Percentiles rank a stretch among this genome's conserved stretches.
These are phyloP conservation scores for Conger conger DNA, from an alignment of 2,113 vertebrate genomes.

Conservation along the genomic window DNA sequence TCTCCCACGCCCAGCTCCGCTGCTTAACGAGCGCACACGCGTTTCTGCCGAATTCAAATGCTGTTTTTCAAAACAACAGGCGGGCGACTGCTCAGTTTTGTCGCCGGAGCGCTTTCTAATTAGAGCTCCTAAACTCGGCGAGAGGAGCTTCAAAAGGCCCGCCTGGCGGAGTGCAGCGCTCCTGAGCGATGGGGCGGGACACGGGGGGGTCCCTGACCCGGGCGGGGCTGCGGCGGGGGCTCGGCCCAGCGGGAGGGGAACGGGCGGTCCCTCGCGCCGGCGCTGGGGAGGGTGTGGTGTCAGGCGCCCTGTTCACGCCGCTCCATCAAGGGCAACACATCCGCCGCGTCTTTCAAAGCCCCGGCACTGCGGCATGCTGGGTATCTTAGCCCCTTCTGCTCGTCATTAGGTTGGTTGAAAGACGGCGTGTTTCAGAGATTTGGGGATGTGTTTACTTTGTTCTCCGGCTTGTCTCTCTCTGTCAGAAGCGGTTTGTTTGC, in stretches of 20 bases:
- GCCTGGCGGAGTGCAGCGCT: no score
- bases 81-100: constrained; percentile 58
- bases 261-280: no score
- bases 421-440: background rate
- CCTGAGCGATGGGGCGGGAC: no score
- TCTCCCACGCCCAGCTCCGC: constrained; percentile 60
- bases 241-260: no score
- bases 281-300: background rate
- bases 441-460: background rate
- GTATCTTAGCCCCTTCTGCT: background rate
- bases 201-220: no score
- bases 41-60: constrained; percentile 40
- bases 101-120: constrained; percentile 67
- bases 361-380: background rate
- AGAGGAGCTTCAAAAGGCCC: constrained; percentile 62
- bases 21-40: constrained; percentile 66
- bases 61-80: constrained; percentile 68
- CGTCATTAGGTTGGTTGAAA: background rate
- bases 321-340: constrained; percentile 20
- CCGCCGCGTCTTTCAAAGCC: constrained; percentile 7
- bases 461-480: background rate
- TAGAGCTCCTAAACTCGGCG: constrained; percentile 59
- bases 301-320: background rate
- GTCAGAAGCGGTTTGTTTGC: background rate
- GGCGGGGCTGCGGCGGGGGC: background rate